phyloP scores from a whole-genome alignment of 2,113 vertebrate species.

The Python bivittatus region DNA sequence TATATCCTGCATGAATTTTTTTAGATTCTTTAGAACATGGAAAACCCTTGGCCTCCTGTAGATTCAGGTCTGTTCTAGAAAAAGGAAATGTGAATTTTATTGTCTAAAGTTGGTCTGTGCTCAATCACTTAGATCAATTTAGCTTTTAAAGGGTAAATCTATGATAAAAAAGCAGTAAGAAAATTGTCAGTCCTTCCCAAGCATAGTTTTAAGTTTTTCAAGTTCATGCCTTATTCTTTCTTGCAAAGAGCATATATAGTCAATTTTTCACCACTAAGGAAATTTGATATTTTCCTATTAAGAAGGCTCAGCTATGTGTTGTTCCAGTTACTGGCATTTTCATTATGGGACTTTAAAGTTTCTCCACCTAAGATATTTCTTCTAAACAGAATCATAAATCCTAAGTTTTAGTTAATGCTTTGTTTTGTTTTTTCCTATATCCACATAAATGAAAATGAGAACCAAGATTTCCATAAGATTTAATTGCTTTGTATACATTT shows the following conservation, averaged over 20 bases:
- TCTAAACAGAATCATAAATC: not conserved
- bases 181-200: not conserved
- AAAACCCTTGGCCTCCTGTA: not conserved
- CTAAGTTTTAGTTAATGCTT: not conserved
- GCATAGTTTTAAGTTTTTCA: not conserved
- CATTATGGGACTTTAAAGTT: not conserved
- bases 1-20: not conserved
- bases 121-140: not conserved
- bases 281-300: not conserved
- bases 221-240: not conserved
- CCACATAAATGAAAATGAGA: no score
- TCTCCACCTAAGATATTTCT: not conserved
- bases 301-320: not conserved
- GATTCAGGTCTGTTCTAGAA: not conserved
- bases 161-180: not conserved
- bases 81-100: not conserved
- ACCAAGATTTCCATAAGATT: no score
- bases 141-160: not conserved
- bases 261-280: not conserved
- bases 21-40: no score
- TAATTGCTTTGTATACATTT: no score
- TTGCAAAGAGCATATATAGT: not conserved
- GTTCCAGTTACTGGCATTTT: not conserved
- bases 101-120: not conserved
- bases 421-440: no score